Conservation (phyloP, 1,140 invertebrate species). For the Leptopilina boulardi region DNA sequence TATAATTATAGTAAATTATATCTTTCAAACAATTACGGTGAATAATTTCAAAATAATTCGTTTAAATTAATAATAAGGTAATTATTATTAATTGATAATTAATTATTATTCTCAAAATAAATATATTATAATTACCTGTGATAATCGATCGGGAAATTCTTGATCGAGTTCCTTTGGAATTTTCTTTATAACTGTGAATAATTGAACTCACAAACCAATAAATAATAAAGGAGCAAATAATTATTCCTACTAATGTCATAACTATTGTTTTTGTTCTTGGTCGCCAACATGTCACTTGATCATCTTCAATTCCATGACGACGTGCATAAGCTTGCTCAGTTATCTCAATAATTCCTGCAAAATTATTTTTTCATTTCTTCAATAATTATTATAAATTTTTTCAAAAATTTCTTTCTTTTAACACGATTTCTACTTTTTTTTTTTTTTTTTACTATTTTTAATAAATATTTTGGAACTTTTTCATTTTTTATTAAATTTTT, state of each 20-base stretch:
- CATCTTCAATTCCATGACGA: conserved; percentile 41
- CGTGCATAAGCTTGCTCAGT: conserved; percentile 54
- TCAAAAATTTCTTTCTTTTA: no score
- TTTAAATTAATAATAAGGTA: no score
- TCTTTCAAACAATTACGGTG: no score
- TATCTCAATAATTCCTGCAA: conserved; percentile 56
- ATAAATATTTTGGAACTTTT: no score
- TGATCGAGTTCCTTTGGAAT: neutral
- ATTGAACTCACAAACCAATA: conserved; percentile 60
- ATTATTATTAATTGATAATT: no score
- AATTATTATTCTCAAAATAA: no score
- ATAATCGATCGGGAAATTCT: neutral
- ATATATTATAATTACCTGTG: neutral
- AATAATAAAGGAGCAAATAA: conserved; percentile 51
- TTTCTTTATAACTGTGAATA: conserved; percentile 34
- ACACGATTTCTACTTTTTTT: no score
- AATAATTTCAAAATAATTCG: no score
- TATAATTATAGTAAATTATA: no score
- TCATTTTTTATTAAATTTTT: no score
- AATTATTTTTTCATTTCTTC: neutral
- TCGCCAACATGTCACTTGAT: conserved; percentile 44
- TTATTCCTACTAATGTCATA: conserved; percentile 48
- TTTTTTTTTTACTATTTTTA: no score
- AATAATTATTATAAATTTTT: neutral
- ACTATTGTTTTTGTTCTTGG: conserved; percentile 48